phyloP scores from a whole-genome alignment of 2,113 vertebrate species.

The Eleginops maclovinus region DNA sequence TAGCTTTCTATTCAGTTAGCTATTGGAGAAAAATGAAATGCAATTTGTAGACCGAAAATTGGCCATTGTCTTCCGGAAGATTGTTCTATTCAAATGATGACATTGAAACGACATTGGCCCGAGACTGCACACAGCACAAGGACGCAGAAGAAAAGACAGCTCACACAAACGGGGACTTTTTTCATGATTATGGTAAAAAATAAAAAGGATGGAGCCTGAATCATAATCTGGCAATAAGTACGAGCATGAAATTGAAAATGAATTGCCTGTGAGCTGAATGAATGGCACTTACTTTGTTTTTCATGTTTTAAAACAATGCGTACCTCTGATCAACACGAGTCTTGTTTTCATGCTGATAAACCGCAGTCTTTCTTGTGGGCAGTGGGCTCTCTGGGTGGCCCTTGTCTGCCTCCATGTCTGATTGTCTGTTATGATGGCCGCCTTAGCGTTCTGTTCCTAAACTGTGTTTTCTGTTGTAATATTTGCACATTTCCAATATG shows the following conservation, averaged over 20 bases:
- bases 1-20: constrained; percentile 59
- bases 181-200: constrained; percentile 39
- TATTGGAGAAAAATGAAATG: constrained; percentile 56
- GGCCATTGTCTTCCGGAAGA: constrained; percentile 72
- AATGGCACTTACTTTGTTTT: constrained; percentile 45
- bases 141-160: constrained; percentile 48
- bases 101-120: constrained; percentile 60
- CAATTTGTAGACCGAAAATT: constrained; percentile 72
- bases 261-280: constrained; percentile 44
- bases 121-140: constrained; percentile 42
- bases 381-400: constrained; percentile 23
- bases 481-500: constrained; percentile 75
- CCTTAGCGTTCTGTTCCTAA: constrained; percentile 46
- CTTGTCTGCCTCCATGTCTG: constrained; percentile 6
- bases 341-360: constrained; percentile 74
- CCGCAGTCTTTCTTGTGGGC: constrained; percentile 41
- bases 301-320: constrained; percentile 52
- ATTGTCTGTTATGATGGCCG: constrained; percentile 26
- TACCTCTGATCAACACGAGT: constrained; percentile 41
- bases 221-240: constrained; percentile 41
- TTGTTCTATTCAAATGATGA: constrained; percentile 72
- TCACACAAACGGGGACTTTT: constrained; percentile 28
- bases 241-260: constrained; percentile 47
- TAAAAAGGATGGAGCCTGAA: constrained; percentile 28
- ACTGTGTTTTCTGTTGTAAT: constrained; percentile 61